Evolutionary conservation across 2,113 vertebrate genomes (phyloP).

Genomic region (Junco hyemalis): DNA sequence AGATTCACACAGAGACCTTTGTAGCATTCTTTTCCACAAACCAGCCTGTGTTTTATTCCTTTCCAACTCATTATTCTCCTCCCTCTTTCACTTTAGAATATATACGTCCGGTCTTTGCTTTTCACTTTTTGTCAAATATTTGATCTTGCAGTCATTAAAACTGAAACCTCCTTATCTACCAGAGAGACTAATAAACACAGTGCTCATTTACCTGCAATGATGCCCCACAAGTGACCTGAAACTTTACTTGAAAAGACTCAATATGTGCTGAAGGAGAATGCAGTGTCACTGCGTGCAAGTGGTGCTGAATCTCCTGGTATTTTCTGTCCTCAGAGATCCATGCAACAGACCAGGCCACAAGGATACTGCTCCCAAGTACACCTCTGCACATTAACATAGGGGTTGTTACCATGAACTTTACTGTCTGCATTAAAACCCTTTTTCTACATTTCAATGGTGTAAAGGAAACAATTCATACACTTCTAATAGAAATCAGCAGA

Average conservation of each 20-base stretch:
- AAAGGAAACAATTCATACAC: not conserved
- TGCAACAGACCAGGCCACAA: not conserved
- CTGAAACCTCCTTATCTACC: slow-evolving; percentile 66
- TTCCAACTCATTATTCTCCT: not conserved
- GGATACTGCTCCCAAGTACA: not conserved
- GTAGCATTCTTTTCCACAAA: not conserved
- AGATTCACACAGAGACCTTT: slow-evolving; percentile 1
- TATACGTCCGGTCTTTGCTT: slow-evolving; percentile 52
- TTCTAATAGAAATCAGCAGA: not conserved
- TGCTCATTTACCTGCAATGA: not conserved
- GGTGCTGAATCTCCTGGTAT: not conserved
- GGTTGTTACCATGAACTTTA: not conserved
- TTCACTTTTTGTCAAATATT: slow-evolving; percentile 71
- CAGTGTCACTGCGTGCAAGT: not conserved
- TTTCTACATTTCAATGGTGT: not conserved
- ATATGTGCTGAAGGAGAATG: not conserved
- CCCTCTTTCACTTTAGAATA: not conserved
- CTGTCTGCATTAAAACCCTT: not conserved
- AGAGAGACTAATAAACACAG: slow-evolving; percentile 58
- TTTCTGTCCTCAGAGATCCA: not conserved
- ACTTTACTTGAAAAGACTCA: not conserved
- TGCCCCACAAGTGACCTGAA: slow-evolving; percentile 64
- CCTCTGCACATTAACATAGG: not conserved
- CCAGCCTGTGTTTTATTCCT: not conserved
- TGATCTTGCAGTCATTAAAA: slow-evolving; percentile 58